Conservation (phyloP, 2,113 vertebrate genomes). For the Microcebus lehilahytsara region DNA sequence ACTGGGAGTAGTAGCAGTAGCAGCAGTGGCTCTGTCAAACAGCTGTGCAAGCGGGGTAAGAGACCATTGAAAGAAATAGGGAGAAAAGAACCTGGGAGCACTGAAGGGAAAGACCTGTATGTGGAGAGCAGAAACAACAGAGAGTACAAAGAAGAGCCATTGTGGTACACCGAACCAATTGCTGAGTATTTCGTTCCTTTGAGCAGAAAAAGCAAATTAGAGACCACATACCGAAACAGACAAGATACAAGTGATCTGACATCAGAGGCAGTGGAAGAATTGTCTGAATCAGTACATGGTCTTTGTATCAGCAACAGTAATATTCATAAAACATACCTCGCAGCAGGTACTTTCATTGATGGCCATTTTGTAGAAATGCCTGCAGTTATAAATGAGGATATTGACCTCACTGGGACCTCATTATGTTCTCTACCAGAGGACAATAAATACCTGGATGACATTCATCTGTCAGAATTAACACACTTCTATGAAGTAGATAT, state of each 20-base stretch:
- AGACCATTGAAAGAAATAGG: conserved; percentile 90
- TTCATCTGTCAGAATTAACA: conserved; percentile 98
- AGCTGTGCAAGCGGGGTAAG: conserved; percentile 93
- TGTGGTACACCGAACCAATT: conserved; percentile 99
- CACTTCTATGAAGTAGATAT: conserved; percentile 99
- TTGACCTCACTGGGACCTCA: conserved; percentile 93
- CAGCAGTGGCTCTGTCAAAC: conserved; percentile 85
- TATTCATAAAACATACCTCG: conserved; percentile 94
- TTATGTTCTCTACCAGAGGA: conserved; percentile 96
- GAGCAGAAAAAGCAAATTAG: conserved; percentile 95
- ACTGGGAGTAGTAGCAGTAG: conserved; percentile 84
- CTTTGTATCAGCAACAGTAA: conserved; percentile 92
- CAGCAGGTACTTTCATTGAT: conserved; percentile 97
- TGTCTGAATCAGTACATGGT: conserved; percentile 92
- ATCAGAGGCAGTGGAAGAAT: conserved; percentile 86
- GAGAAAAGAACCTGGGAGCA: conserved; percentile 87
- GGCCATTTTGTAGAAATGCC: conserved; percentile 98
- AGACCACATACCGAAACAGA: conserved; percentile 95
- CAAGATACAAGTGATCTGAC: conserved; percentile 84
- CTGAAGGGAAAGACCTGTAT: conserved; percentile 86
- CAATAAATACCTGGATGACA: conserved; percentile 95
- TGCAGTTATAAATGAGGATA: conserved; percentile 90
- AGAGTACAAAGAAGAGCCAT: conserved; percentile 96
- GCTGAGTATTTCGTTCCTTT: conserved; percentile 96
- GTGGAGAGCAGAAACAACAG: conserved; percentile 88